phyloP scores from a whole-genome alignment of 2,888 invertebrate genomes.

The Tiphia femorata region DNA sequence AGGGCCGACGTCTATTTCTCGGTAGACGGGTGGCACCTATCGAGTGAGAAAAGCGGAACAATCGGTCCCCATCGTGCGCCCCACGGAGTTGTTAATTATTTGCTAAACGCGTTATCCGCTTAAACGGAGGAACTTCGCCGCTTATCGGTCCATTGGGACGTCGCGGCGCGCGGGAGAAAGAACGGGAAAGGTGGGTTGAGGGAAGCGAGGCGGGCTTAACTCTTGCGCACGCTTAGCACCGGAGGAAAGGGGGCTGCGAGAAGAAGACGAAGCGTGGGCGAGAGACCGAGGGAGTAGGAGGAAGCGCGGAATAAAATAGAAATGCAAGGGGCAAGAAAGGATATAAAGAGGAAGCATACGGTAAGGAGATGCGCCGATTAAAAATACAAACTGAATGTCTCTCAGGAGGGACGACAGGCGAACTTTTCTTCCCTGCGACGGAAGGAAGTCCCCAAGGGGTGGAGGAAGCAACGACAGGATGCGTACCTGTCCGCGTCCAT shows the following conservation, averaged over 20 bases:
- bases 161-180: slow-evolving; percentile 11
- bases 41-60: not conserved
- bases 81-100: slow-evolving; percentile 44
- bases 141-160: slow-evolving; percentile 24
- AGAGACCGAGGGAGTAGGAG: not conserved
- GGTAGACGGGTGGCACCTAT: not conserved
- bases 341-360: not conserved
- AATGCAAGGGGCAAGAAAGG: slow-evolving; percentile 6
- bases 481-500: too few relatives aligned
- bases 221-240: too few relatives aligned
- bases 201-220: too few relatives aligned
- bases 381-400: slow-evolving; percentile 38
- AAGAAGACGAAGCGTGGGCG: not conserved
- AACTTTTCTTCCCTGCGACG: too few relatives aligned
- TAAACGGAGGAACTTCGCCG: slow-evolving; percentile 39
- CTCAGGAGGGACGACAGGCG: slow-evolving; percentile 6
- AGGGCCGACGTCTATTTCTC: not conserved
- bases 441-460: too few relatives aligned
- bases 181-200: slow-evolving; percentile 5
- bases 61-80: slow-evolving; percentile 20
- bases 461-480: too few relatives aligned
- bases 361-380: slow-evolving; percentile 23
- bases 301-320: slow-evolving; percentile 14
- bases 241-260: too few relatives aligned
- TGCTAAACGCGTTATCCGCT: slow-evolving; percentile 40